phyloP scores from a whole-genome alignment of 2,888 invertebrate genomes.

The Ophion slaviceki region DNA sequence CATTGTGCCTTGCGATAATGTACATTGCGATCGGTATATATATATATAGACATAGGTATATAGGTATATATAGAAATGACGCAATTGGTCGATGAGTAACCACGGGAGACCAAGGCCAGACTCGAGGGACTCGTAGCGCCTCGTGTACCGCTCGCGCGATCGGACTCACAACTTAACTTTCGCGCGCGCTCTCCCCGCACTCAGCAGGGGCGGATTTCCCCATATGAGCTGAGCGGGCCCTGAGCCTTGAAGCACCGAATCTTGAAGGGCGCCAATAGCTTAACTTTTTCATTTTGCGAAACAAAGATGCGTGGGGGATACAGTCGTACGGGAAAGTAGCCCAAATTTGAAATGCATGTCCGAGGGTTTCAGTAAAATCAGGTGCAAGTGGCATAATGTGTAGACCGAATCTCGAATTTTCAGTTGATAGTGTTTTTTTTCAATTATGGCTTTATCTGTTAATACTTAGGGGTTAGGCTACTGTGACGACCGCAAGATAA shows the following conservation, averaged over 20 bases:
- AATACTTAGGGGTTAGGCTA: no score
- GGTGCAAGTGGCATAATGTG: no score
- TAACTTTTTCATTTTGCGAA: background rate
- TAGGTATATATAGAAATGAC: constrained; percentile 23
- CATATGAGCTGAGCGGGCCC: background rate
- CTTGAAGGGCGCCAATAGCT: background rate
- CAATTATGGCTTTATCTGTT: no score
- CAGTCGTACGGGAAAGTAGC: no score
- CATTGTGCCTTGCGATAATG: background rate
- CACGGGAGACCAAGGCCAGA: constrained; percentile 78
- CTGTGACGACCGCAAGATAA: no score
- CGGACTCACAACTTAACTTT: constrained; percentile 46
- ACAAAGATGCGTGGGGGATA: no score
- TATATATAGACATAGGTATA: background rate
- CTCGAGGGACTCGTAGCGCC: constrained; percentile 23
- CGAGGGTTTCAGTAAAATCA: no score
- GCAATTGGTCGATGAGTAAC: constrained; percentile 79
- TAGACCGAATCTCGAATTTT: no score
- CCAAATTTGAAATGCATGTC: no score
- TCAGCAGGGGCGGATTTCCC: background rate
- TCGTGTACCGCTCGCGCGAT: background rate
- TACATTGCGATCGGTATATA: constrained; percentile 13
- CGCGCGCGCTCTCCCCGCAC: background rate
- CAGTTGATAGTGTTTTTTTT: no score
- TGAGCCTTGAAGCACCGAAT: background rate